Base-by-base conservation (phyloP, 2,113 vertebrate genomes). In the Oophaga pumilio region DNA sequence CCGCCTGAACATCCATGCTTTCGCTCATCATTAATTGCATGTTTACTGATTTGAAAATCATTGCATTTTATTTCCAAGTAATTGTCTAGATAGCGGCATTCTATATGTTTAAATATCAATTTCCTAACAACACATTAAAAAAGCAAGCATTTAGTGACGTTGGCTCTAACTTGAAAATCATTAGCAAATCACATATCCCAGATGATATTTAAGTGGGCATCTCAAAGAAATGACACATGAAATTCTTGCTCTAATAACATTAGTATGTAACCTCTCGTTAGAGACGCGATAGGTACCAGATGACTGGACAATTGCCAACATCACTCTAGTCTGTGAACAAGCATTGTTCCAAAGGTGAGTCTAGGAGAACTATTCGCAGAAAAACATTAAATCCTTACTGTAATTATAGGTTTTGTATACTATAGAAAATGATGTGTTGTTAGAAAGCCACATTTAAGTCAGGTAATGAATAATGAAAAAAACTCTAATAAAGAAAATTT, bases 191-290 rank as follows among this genome's bases (percentile, higher is more conserved):
- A 86, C 84, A 17, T 64, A 62, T 50, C 28, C 33, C 33, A 86
- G 74, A 78, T 64, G n/a, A 76, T 86, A 66, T 77, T 78, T n/a
- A 78, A 22, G 17, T 2, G 64, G 43, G 26, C 82, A 57, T 57
- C 84, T 66, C 73, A 78, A 49, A 66, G 59, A 64, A 86, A 86
- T 77, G 24, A 50, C 43, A 86, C 74, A 86, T 78, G 59, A 78
- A 76, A 85, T 85, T 60, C 71, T 85, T 85, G 71, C 60, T 43
- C 60, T 86, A 64, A 49, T 86, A 43, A 76, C 56, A 85, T 85
- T 86, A 76, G 74, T n/a, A 86, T 86, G 74, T 64, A 86, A 86
- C 59, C 73, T 77, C 57, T 86, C 43, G 62, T 86, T 86, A 77
- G 59, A 78, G 60, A 8, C 59, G 15, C 59, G 74, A 86, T 77